A percentile compares a stretch with the other conserved stretches of the same genome.
phyloP scores from a whole-genome alignment of 2,797 vertebrate species.

The Cynodonichthys magdalenae region DNA sequence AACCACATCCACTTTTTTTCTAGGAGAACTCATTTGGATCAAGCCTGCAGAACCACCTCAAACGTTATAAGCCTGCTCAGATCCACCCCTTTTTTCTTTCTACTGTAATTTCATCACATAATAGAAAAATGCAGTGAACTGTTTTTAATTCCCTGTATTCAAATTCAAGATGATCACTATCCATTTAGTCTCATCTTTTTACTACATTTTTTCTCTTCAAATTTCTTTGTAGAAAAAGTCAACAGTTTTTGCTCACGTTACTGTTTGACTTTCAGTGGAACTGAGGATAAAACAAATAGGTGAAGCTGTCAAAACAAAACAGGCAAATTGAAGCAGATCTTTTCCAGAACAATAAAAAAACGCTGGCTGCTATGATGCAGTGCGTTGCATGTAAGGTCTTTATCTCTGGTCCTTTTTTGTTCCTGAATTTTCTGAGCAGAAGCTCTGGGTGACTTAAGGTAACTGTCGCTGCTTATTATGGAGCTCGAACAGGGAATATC shows the following conservation, averaged over 20 bases:
- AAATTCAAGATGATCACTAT: neutral
- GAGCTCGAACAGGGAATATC: conserved; percentile 49
- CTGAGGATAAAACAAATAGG: conserved; percentile 2
- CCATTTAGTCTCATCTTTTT: neutral
- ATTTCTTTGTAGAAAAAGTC: neutral
- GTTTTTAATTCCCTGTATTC: neutral
- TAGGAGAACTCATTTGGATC: neutral
- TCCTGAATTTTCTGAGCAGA: conserved; percentile 1
- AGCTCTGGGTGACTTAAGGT: conserved; percentile 53
- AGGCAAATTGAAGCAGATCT: conserved; percentile 2
- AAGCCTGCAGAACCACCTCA: neutral
- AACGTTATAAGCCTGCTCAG: too few relatives aligned
- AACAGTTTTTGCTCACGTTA: neutral
- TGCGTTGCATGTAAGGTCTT: conserved; percentile 21
- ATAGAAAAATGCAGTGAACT: neutral
- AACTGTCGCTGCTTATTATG: conserved; percentile 62
- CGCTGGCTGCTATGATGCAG: conserved; percentile 23
- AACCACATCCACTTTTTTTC: too few relatives aligned
- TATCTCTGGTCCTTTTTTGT: conserved; percentile 8
- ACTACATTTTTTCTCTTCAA: neutral
- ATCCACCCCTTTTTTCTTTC: too few relatives aligned
- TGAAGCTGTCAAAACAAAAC: neutral
- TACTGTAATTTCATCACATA: neutral
- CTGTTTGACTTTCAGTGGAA: neutral
- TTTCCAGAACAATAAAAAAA: conserved; percentile 8